Base-by-base conservation (phyloP, 1,140 invertebrate species). In the Aplysia californica region DNA sequence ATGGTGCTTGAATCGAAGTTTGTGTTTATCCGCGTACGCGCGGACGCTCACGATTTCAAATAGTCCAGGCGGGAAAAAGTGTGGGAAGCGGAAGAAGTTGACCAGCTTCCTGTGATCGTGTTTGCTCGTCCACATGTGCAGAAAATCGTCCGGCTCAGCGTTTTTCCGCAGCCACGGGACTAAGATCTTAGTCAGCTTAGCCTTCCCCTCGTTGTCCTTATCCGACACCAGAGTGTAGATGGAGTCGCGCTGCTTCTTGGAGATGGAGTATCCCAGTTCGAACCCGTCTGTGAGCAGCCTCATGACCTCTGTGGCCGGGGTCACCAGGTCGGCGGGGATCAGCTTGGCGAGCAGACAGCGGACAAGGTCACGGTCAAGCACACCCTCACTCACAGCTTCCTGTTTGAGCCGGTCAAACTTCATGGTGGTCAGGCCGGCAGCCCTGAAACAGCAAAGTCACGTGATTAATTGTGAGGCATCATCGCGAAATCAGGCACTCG, bases 341-440 rank as follows among this genome's bases (percentile, higher is more conserved):
- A 85, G 59, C n/a, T 81, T 65, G 10, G 80, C 55, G 26, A 87
- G 76, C 38, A 87, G 77, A 33, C 80, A 83, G 56, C 81, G 80
- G 2, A 87, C 41, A n/a, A 87, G 78, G 23, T 89, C 88, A 10
- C 76, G 76, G 66, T 89, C 85, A 15, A 87, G 36, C n/a, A 87
- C 68, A 0, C 85, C 87, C 38, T 86, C 79, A 3, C 72, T 38
- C 0, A 87, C 26, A 18, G 87, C 64, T 56, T 87, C 86, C 15
- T 80, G 71, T 61, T 84, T 87, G 31, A 84, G 69, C 26, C 82
- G 80, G 15, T 87, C 86, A 72, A 87, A 87, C 38, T 80, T 78
- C 21, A 65, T 69, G 39, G 75, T 68, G 4, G 80, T 84, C 44
- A 87, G 79, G 0, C 77, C 79, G 31, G 69, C 41, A 41, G 66